Percentiles rank a stretch among this genome's conserved stretches.
phyloP scores from a whole-genome alignment of 2,888 invertebrate genomes.

The Melieria omissa region DNA sequence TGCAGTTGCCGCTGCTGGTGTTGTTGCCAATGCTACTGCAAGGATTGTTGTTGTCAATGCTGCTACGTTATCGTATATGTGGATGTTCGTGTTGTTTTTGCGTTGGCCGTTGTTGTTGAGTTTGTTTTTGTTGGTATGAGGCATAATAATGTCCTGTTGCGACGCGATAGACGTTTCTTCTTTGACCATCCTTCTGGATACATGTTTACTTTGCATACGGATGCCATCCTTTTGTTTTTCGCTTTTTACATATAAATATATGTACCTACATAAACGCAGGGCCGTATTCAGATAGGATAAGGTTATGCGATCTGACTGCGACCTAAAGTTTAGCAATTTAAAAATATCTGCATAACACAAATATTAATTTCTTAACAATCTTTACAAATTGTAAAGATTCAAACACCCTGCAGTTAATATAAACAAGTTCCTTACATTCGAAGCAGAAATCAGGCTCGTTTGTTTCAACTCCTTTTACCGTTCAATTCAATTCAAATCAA shows the following conservation, averaged over 20 bases:
- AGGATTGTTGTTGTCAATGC: slow-evolving; percentile 31
- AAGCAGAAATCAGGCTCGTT: no score
- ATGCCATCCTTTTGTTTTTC: slow-evolving; percentile 43
- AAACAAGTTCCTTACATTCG: no score
- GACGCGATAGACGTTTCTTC: slow-evolving; percentile 45
- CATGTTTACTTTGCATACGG: slow-evolving; percentile 53
- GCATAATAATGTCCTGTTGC: slow-evolving; percentile 47
- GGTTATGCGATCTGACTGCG: no score
- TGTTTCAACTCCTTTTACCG: no score
- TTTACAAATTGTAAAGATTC: no score
- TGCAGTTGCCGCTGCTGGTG: slow-evolving; percentile 36
- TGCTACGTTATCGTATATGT: slow-evolving; percentile 4
- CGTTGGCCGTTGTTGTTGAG: slow-evolving; percentile 23
- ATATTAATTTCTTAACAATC: no score
- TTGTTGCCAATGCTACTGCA: slow-evolving; percentile 36
- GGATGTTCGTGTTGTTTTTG: background rate
- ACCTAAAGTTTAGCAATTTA: no score
- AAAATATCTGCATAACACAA: no score
- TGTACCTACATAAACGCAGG: no score
- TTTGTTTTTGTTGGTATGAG: slow-evolving; percentile 37
- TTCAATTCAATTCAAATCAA: no score
- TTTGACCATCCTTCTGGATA: slow-evolving; percentile 44
- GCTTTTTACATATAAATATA: slow-evolving; percentile 8
- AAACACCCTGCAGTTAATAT: no score
- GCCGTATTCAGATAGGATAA: no score